These are phyloP conservation scores for Melinaea menophilus DNA, from an alignment of 2,888 invertebrate species.

Conservation along the genomic window DNA sequence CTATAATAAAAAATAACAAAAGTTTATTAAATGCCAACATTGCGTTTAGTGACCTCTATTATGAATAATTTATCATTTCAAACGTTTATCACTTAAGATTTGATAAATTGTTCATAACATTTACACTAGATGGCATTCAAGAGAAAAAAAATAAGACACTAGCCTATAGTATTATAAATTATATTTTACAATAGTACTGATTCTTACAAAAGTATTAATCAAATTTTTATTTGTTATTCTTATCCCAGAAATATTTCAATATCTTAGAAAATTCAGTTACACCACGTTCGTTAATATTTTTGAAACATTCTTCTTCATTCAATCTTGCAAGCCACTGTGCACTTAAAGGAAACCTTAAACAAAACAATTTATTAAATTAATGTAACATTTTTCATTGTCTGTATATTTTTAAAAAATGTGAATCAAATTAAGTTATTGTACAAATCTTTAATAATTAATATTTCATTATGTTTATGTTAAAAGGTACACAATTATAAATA, in stretches of 20 bases:
- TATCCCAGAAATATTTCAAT: constrained; percentile 38
- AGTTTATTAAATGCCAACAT: background rate
- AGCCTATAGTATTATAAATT: background rate
- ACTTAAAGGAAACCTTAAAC: constrained; percentile 42
- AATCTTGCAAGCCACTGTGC: constrained; percentile 42
- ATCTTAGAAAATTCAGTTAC: constrained; percentile 31
- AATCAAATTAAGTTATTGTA: too few species aligned
- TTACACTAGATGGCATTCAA: background rate
- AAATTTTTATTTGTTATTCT: constrained; percentile 33
- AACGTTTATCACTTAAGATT: background rate
- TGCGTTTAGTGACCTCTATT: background rate
- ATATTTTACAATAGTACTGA: background rate
- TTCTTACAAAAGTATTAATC: background rate
- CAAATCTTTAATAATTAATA: too few species aligned
- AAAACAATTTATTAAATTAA: background rate
- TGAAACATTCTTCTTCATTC: constrained; percentile 40
- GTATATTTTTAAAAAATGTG: too few species aligned
- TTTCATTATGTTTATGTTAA: too few species aligned
- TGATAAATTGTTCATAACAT: background rate
- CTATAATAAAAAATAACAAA: background rate
- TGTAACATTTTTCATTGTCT: too few species aligned
- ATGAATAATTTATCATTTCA: background rate
- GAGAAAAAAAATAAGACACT: background rate
- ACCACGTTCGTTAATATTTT: constrained; percentile 40
- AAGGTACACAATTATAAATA: constrained; percentile 19